These are phyloP conservation scores for Tragulus kanchil DNA, from an alignment of 2,113 vertebrate genomes.

Conservation along the genomic window DNA sequence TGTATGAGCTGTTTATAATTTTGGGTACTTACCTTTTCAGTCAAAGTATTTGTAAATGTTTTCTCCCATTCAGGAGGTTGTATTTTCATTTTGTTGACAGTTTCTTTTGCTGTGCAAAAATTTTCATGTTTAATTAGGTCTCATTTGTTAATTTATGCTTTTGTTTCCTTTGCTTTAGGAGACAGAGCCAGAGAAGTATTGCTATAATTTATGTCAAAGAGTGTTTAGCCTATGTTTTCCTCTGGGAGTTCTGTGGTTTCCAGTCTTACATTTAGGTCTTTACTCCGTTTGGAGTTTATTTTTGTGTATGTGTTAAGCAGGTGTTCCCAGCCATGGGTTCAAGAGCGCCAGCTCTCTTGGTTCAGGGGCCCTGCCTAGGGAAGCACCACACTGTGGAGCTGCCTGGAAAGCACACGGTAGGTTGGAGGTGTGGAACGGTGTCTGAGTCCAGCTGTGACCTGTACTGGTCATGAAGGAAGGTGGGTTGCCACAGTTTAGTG, in stretches of 20 bases:
- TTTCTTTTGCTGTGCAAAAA: not conserved
- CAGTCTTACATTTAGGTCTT: not conserved
- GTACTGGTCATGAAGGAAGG: not conserved
- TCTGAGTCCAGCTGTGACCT: not conserved
- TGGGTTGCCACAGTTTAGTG: not conserved
- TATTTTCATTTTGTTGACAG: not conserved
- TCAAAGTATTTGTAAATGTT: not conserved
- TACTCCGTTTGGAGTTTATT: not conserved
- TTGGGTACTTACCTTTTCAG: not conserved
- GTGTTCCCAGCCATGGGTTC: not conserved
- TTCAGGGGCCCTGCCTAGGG: not conserved
- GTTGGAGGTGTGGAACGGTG: not conserved
- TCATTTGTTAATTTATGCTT: not conserved
- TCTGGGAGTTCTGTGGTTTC: not conserved
- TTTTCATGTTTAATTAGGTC: not conserved
- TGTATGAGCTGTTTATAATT: not conserved
- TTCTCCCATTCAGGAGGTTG: not conserved
- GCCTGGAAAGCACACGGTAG: not conserved
- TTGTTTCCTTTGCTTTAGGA: not conserved
- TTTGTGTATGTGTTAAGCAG: not conserved
- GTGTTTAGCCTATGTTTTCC: not conserved
- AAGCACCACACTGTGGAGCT: not conserved
- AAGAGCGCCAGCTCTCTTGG: not conserved
- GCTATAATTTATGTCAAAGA: not conserved
- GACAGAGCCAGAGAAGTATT: not conserved